Percentiles rank a stretch among this genome's conserved stretches.
Evolutionary conservation across 2,113 vertebrate species (phyloP).

Genomic region (Rhabdornis inornatus): DNA sequence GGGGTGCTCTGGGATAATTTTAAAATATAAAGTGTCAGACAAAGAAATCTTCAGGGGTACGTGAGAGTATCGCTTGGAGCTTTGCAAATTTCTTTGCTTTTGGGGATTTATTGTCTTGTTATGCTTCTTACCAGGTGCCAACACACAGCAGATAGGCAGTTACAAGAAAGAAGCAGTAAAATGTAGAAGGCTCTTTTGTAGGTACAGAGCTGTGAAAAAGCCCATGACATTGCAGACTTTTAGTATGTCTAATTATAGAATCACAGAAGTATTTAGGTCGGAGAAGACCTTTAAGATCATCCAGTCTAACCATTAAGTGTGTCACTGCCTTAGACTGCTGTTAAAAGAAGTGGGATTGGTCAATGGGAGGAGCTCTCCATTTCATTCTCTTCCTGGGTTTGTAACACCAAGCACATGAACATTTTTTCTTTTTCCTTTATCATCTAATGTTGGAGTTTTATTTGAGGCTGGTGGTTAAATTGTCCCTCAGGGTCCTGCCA

Average conservation of each 20-base stretch:
- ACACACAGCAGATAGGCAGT: not conserved
- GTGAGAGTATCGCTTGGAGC: not conserved
- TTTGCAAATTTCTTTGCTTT: not conserved
- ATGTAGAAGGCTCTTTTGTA: not conserved
- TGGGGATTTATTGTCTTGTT: not conserved
- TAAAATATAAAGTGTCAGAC: constrained; percentile 44
- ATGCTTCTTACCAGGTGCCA: not conserved
- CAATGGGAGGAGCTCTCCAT: not conserved
- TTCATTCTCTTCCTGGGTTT: not conserved
- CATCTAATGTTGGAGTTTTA: not conserved
- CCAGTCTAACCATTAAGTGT: not conserved
- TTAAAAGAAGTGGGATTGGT: not conserved
- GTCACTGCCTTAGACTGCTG: not conserved
- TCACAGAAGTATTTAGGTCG: not conserved
- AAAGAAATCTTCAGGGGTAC: constrained; percentile 1
- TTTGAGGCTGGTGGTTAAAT: not conserved
- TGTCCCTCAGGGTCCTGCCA: not conserved
- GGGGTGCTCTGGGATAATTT: constrained; percentile 47
- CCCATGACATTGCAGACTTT: not conserved
- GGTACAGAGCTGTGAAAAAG: not conserved
- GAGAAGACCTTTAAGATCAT: not conserved
- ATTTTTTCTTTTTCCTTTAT: not conserved
- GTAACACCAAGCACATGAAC: not conserved
- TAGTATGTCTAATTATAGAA: not conserved
- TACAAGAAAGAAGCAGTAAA: not conserved